Percentiles rank a stretch among this genome's conserved stretches.
phyloP scores from a whole-genome alignment of 2,888 invertebrate genomes.

The Lepidonotus clava region DNA sequence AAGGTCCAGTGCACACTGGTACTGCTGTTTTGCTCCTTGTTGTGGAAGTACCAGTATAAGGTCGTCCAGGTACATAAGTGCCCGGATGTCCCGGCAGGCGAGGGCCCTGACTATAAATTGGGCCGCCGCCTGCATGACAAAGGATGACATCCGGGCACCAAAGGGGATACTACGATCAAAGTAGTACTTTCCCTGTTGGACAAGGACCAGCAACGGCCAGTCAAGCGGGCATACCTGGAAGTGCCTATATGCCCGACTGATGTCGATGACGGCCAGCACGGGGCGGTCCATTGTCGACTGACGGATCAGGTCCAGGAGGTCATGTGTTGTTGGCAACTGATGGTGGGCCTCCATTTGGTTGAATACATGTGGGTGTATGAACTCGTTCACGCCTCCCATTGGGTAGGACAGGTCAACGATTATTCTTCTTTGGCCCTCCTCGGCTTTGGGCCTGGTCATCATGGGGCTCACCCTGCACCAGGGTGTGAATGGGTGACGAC shows the following conservation, averaged over 20 bases:
- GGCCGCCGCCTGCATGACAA: neutral
- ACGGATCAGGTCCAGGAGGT: neutral
- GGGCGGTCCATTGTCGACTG: neutral
- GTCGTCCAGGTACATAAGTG: neutral
- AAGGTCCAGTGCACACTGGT: too few species aligned
- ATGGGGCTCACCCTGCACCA: neutral
- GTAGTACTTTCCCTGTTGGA: neutral
- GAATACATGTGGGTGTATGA: neutral
- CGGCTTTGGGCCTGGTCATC: neutral
- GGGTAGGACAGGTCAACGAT: neutral
- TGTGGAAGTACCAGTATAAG: neutral
- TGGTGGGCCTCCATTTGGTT: neutral
- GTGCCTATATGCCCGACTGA: neutral
- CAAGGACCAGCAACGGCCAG: neutral
- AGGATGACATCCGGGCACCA: neutral
- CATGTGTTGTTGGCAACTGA: neutral
- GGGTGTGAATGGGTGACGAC: neutral
- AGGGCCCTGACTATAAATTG: neutral
- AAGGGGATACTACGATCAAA: neutral
- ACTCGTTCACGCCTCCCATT: neutral
- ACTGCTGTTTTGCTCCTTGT: neutral
- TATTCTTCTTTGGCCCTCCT: neutral
- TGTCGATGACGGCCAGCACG: neutral
- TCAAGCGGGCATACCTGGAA: neutral
- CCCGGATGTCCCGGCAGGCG: neutral